Percentiles rank a stretch among this genome's conserved stretches.
These are phyloP conservation scores for Polyodon spathula DNA, from an alignment of 2,113 vertebrate genomes.

Conservation along the genomic window DNA sequence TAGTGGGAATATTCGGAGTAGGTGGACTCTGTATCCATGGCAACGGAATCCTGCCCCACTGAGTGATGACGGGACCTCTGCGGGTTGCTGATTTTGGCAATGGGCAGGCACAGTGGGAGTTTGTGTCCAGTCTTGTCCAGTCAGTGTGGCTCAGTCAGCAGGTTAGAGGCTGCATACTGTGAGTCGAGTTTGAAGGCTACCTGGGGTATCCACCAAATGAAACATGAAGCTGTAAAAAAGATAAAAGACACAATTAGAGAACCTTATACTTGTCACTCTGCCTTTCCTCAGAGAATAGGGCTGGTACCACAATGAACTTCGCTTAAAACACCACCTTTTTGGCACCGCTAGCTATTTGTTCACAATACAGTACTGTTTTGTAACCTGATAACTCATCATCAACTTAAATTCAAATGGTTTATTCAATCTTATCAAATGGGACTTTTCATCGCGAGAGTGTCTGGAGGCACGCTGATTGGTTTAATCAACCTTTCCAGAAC, in stretches of 20 bases:
- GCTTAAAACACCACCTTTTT: no score
- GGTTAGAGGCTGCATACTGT: conserved; percentile 3
- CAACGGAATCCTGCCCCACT: conserved; percentile 31
- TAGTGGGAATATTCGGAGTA: conserved; percentile 94
- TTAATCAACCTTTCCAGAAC: no score
- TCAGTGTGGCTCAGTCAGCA: conserved; percentile 3
- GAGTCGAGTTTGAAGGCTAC: background rate
- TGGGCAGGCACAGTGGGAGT: conserved; percentile 2
- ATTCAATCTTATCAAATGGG: no score
- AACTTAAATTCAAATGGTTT: no score
- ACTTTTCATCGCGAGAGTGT: no score
- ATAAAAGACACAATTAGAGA: background rate
- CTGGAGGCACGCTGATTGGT: no score
- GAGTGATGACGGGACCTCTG: conserved; percentile 23
- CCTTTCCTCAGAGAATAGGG: no score
- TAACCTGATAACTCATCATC: no score
- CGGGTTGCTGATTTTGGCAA: conserved; percentile 2
- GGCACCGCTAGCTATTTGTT: no score
- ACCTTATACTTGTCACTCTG: no score
- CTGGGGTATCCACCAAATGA: background rate
- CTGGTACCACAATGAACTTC: no score
- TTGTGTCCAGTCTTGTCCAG: conserved; percentile 4
- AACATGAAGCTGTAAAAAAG: conserved; percentile 5
- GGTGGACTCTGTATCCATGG: conserved; percentile 93
- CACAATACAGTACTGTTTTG: no score